Evolutionary conservation across 2,113 vertebrate genomes (phyloP).

Genomic region (Steatornis caripensis): DNA sequence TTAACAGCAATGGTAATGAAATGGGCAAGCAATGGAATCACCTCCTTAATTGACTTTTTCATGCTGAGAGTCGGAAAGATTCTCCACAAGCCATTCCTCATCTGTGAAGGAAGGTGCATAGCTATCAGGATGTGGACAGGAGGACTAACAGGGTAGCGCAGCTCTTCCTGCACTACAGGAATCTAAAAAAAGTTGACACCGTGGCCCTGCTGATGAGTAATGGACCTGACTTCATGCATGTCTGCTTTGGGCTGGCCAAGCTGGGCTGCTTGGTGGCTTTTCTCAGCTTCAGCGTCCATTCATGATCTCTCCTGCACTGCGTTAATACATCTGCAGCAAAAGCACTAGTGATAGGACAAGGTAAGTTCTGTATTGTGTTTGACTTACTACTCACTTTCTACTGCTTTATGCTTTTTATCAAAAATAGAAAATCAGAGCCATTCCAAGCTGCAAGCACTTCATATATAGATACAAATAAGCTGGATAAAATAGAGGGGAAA

Average conservation of each 20-base stretch:
- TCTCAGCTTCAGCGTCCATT: slow-evolving; percentile 80
- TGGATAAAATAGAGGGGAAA: not conserved
- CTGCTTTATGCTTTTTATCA: not conserved
- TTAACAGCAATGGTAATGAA: not conserved
- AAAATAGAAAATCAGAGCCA: not conserved
- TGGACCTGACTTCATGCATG: slow-evolving; percentile 82
- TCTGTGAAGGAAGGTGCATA: slow-evolving; percentile 74
- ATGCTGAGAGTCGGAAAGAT: slow-evolving; percentile 62
- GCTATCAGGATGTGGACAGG: slow-evolving; percentile 76
- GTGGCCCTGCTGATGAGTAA: slow-evolving; percentile 86
- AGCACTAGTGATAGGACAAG: slow-evolving; percentile 78
- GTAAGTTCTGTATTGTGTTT: slow-evolving; percentile 46
- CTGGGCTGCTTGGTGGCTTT: slow-evolving; percentile 81
- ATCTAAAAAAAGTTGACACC: slow-evolving; percentile 71
- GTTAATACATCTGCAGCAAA: slow-evolving; percentile 74
- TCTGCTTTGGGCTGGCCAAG: slow-evolving; percentile 83
- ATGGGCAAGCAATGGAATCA: slow-evolving; percentile 1
- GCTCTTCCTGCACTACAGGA: slow-evolving; percentile 62
- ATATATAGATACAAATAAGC: too few species aligned
- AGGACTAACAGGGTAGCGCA: slow-evolving; percentile 78
- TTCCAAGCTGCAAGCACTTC: not conserved
- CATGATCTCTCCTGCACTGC: slow-evolving; percentile 77
- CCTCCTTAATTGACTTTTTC: slow-evolving; percentile 71
- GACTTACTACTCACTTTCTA: not conserved
- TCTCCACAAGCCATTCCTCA: slow-evolving; percentile 79